A percentile compares a stretch with the other conserved stretches of the same genome.
Evolutionary conservation across 64 coral and sea anemone species (phyloP).

Genomic region (Exaiptasia diaphana): DNA sequence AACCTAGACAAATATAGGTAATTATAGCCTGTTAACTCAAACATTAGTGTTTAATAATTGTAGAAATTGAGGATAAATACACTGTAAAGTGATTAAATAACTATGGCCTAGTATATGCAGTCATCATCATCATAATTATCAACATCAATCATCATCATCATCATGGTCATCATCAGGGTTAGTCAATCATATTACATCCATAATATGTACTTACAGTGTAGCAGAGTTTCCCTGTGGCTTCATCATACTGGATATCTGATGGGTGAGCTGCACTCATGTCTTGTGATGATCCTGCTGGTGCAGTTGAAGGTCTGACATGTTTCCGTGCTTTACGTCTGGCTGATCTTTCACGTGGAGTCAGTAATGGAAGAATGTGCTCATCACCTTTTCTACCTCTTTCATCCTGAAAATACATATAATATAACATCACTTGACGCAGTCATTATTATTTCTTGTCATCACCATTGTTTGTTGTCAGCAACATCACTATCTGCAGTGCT

Average conservation of each 20-base stretch:
- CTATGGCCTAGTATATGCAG: too few species aligned
- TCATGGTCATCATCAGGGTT: too few species aligned
- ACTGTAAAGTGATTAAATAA: not conserved
- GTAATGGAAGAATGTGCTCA: slow-evolving; percentile 78
- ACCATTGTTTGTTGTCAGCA: too few species aligned
- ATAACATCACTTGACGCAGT: not conserved
- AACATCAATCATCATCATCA: too few species aligned
- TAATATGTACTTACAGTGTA: slow-evolving; percentile 42
- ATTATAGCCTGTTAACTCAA: not conserved
- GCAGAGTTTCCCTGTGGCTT: slow-evolving; percentile 59
- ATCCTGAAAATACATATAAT: slow-evolving; percentile 60
- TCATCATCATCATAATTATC: too few species aligned
- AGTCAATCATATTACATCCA: too few species aligned
- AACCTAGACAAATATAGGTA: slow-evolving; percentile 29
- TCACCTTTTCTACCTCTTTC: slow-evolving; percentile 83
- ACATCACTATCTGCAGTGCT: too few species aligned
- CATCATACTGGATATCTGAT: slow-evolving; percentile 71
- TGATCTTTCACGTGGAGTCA: slow-evolving; percentile 80
- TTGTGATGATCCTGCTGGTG: slow-evolving; percentile 42
- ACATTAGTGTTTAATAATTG: not conserved
- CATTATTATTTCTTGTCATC: not conserved
- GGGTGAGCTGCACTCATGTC: slow-evolving; percentile 6
- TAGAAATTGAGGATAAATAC: not conserved
- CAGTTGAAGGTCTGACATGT: slow-evolving; percentile 65
- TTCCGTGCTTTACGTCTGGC: slow-evolving; percentile 5